Percentiles rank a stretch among this genome's conserved stretches.
These are phyloP conservation scores for Branchellion lobata DNA, from an alignment of 2,888 invertebrate genomes.

Conservation along the genomic window DNA sequence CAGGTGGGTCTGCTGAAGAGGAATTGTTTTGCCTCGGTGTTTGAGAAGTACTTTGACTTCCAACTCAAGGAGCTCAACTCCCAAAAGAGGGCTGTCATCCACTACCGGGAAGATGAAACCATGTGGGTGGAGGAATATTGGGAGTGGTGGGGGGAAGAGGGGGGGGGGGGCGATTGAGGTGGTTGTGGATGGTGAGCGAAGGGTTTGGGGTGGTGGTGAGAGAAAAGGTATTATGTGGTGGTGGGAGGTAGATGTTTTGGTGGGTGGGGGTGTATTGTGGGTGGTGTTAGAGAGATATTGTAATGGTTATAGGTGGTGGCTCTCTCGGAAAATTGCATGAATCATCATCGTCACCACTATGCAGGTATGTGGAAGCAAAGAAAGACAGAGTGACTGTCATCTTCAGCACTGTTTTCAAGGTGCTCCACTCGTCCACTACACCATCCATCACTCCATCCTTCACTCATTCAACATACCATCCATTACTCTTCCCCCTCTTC, in stretches of 20 bases:
- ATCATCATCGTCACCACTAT: too few species aligned
- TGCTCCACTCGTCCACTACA: too few species aligned
- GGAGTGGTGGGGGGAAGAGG: too few species aligned
- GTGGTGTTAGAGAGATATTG: background rate
- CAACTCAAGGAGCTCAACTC: constrained; percentile 89
- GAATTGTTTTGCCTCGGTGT: constrained; percentile 98
- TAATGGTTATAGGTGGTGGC: background rate
- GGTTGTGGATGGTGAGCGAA: too few species aligned
- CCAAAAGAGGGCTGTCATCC: constrained; percentile 91
- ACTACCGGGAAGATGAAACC: constrained; percentile 97
- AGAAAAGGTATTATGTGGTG: too few species aligned
- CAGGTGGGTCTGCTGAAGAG: constrained; percentile 79
- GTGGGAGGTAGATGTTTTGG: too few species aligned
- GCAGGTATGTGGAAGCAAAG: constrained; percentile 94
- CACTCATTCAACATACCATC: too few species aligned
- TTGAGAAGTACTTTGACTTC: constrained; percentile 98
- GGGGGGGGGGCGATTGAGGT: too few species aligned
- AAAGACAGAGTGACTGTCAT: constrained; percentile 97
- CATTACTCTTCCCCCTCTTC: too few species aligned
- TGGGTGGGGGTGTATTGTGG: too few species aligned
- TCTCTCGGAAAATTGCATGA: background rate
- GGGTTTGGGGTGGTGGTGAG: too few species aligned
- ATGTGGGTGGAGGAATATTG: constrained; percentile 65
- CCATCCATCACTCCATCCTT: too few species aligned
- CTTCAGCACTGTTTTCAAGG: constrained; percentile 93